Base-by-base conservation (phyloP, 2,797 vertebrate species). In the Jordanella pulchra region DNA sequence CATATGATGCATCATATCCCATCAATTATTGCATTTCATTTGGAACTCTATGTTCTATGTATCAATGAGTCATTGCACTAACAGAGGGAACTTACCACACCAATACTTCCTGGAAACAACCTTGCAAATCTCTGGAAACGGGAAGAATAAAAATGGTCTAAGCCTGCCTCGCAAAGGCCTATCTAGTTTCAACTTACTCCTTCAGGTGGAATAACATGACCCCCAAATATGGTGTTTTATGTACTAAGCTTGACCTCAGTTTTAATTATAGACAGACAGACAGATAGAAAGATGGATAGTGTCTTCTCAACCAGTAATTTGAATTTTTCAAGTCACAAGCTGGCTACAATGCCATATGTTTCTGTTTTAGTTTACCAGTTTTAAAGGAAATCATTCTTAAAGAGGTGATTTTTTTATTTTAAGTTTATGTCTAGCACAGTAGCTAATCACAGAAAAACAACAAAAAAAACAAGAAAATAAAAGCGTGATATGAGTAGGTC, bases 1-100 rank as follows among this genome's bases (percentile, higher is more conserved):
- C 80, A 84, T 78, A 56, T 80, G 87, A 91, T 92, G 89, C 91
- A 87, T 91, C 90, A 89, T 79, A 76, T 54, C 48, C 67, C 65
- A 5, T 73, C 82, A 77, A 42, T 76, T 79, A 86, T 87, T 86
- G 86, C 80, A 72, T 67, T 72, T 27, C 53, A 85, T 79, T 79
- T 47, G 84, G 90, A 85, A 92, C 87, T 70, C 69, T 42, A n/a
- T 89, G 91, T 91, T 89, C 90, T 85, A 42, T 9, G 69, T 72
- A 65, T 79, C 77, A 86, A 86, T 92, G 88, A 89, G 87, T 92
- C 90, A 93, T 79, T 5, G 25, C 2, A 15, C 68, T 66, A 79
- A 84, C 72, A 70, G 74, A 77, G 85, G 89, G 86, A 92, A 90
- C 87, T 90, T 79, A 74, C 77, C 74, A 72, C 73, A 83, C 17